Evolutionary conservation across 1,140 invertebrate species (phyloP), one percentile per base, ranked within the genome.

Genomic region (Microplitis mediator): DNA sequence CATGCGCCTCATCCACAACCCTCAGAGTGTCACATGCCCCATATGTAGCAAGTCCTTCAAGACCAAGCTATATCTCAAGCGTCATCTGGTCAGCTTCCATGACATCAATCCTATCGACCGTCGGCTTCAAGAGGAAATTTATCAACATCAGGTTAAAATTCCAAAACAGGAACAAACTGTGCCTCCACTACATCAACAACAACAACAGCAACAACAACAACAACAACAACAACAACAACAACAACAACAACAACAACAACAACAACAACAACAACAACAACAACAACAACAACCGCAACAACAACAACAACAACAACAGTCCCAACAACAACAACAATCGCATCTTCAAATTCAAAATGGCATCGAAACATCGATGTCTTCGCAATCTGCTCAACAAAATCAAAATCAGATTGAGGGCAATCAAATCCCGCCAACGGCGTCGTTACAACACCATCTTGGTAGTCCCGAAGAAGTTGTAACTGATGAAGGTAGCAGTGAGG

Each of bases 1-100:
- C 88, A 92, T 93, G 89, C 91, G 92, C 81, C 90, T 93, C 76
- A 93, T 93, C 87, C 92, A 93, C 88, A 92, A 92, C 88, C 92
- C 92, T 80, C 91, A 91, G 86, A 91, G 90, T 85, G 91, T 92
- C 77, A 90, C 89, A 84, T 93, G 92, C 88, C 89, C 89, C 81
- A 88, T 91, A 76, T 93, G 92, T 88, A 90, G 90, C 82, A 93
- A 92, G 89, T 89, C 90, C 81, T 93, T 93, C 89, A 93, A 93
- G 89, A 93, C 92, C 82, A 91, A 92, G 88, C 89, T 93, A 78
- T 93, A 93, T 85, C 89, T 93, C 78, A 90, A 91, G 79, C 89
- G 92, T 69, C 92, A 93, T 86, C 86, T 91, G 75, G 87, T 89
- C 76, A 89, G 88, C 81, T 89, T 89, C 78, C 90, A 91, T 77